phyloP scores from a whole-genome alignment of 1,140 invertebrate genomes.

The Trichonephila clavipes region DNA sequence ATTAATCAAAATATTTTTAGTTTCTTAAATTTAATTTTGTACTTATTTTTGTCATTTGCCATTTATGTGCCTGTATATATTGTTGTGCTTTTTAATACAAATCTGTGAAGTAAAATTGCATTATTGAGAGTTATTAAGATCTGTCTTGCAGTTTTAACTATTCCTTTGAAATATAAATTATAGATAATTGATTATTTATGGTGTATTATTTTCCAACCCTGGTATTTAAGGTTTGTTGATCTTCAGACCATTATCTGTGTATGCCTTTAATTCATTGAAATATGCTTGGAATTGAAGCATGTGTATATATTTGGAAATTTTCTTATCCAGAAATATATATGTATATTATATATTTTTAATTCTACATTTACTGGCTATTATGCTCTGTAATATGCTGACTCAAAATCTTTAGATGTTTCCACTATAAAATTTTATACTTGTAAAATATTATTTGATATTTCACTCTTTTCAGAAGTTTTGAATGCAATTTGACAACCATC shows the following conservation, averaged over 20 bases:
- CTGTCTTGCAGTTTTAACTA: neutral
- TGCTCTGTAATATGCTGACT: conserved; percentile 38
- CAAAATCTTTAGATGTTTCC: conserved; percentile 41
- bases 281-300: conserved; percentile 33
- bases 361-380: conserved; percentile 22
- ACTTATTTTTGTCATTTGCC: neutral
- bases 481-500: conserved; percentile 31
- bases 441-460: conserved; percentile 51
- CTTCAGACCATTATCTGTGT: conserved; percentile 12
- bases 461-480: neutral
- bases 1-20: too few relatives aligned
- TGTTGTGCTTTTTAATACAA: neutral
- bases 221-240: conserved; percentile 21
- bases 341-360: neutral
- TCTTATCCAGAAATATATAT: conserved; percentile 29
- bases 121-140: neutral
- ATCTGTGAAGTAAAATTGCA: too few relatives aligned
- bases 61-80: neutral
- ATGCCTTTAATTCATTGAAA: conserved; percentile 24
- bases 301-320: conserved; percentile 31
- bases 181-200: neutral
- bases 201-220: conserved; percentile 40
- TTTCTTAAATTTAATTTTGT: neutral
- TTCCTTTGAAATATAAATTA: neutral
- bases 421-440: conserved; percentile 29